Evolutionary conservation across 2,113 vertebrate species (phyloP).

Genomic region (Epinephelus cyanopodus): DNA sequence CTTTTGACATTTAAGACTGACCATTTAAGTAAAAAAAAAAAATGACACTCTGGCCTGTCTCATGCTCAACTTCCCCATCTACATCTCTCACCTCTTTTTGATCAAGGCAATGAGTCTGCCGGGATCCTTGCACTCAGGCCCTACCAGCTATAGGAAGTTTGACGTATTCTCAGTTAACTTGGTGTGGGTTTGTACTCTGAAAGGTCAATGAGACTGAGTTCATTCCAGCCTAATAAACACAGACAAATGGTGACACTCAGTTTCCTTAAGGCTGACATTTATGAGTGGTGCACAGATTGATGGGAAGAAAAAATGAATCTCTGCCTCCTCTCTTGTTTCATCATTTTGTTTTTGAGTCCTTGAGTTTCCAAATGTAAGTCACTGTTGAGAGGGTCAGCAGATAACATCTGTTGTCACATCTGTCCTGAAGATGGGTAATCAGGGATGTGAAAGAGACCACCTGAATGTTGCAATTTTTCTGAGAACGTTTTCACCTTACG

Average conservation of each 20-base stretch:
- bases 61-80: slow-evolving; percentile 25
- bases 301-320: slow-evolving; percentile 45
- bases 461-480: background rate
- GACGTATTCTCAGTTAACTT: slow-evolving; percentile 65
- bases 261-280: slow-evolving; percentile 73
- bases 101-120: slow-evolving; percentile 15
- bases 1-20: slow-evolving; percentile 61
- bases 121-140: slow-evolving; percentile 9
- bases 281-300: slow-evolving; percentile 66
- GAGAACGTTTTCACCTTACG: background rate
- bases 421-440: slow-evolving; percentile 34
- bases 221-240: slow-evolving; percentile 72
- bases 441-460: background rate
- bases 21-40: slow-evolving; percentile 49
- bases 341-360: slow-evolving; percentile 35
- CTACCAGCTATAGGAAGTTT: slow-evolving; percentile 16
- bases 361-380: slow-evolving; percentile 18
- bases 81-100: background rate
- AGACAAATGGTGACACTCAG: slow-evolving; percentile 73
- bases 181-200: slow-evolving; percentile 33
- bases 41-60: slow-evolving; percentile 36
- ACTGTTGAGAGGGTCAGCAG: slow-evolving; percentile 23
- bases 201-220: slow-evolving; percentile 65
- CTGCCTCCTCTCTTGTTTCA: slow-evolving; percentile 45
- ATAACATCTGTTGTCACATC: slow-evolving; percentile 32